These are phyloP conservation scores for Pterostichus madidus DNA, from an alignment of 2,888 invertebrate genomes.

Conservation along the genomic window DNA sequence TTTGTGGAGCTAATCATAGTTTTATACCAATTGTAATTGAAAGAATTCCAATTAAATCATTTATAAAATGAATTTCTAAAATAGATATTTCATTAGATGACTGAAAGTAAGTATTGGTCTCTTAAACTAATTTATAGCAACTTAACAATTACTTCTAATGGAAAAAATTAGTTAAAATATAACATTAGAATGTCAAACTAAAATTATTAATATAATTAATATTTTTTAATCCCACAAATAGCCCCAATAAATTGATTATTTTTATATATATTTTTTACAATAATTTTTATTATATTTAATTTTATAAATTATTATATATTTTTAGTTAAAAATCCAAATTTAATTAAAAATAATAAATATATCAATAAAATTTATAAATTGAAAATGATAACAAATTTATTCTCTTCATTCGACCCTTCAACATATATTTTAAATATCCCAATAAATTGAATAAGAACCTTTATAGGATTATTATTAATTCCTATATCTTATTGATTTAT, in stretches of 20 bases:
- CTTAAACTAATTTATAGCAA: slow-evolving; percentile 85
- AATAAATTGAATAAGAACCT: slow-evolving; percentile 83
- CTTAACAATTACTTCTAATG: slow-evolving; percentile 83
- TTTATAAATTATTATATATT: slow-evolving; percentile 79
- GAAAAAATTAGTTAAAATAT: slow-evolving; percentile 80
- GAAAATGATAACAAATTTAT: slow-evolving; percentile 85
- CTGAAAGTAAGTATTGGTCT: slow-evolving; percentile 86
- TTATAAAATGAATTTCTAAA: slow-evolving; percentile 81
- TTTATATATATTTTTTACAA: slow-evolving; percentile 75
- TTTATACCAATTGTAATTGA: too few relatives aligned
- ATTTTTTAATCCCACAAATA: slow-evolving; percentile 86
- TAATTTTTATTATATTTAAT: slow-evolving; percentile 78
- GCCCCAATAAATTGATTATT: slow-evolving; percentile 80
- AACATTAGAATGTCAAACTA: slow-evolving; percentile 85
- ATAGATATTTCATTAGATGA: slow-evolving; percentile 81
- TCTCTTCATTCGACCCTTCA: slow-evolving; percentile 84
- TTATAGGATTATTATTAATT: slow-evolving; percentile 79
- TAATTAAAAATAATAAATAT: slow-evolving; percentile 71
- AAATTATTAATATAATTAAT: slow-evolving; percentile 80
- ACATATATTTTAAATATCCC: slow-evolving; percentile 79
- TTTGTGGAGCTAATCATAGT: too few relatives aligned
- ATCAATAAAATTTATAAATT: slow-evolving; percentile 73
- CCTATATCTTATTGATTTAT: slow-evolving; percentile 80
- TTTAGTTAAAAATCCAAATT: slow-evolving; percentile 73
- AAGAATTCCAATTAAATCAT: too few relatives aligned